Evolutionary conservation across 2,113 vertebrate species (phyloP).

Genomic region (Felis chaus): DNA sequence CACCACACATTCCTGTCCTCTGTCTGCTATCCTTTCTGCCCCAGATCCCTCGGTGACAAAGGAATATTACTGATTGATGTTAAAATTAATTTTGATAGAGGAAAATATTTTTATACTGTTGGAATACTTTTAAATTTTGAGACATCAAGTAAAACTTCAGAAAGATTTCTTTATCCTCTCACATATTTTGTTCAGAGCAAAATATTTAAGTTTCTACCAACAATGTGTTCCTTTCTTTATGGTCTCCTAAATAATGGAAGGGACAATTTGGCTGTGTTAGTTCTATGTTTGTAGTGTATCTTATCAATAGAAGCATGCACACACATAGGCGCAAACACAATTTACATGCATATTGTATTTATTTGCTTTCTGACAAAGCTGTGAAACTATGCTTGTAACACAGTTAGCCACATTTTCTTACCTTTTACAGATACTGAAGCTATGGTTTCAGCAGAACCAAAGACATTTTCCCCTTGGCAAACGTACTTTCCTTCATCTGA

Average conservation of each 20-base stretch:
- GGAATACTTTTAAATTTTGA: not conserved
- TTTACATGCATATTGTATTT: not conserved
- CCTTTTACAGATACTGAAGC: slow-evolving; percentile 95
- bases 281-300: not conserved
- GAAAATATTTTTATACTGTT: not conserved
- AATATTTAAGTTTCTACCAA: slow-evolving; percentile 10
- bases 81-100: not conserved
- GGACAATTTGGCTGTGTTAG: not conserved
- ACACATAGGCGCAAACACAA: not conserved
- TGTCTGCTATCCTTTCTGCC: not conserved
- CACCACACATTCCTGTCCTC: rapidly evolving
- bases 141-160: not conserved
- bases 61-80: not conserved
- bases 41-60: not conserved
- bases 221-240: not conserved
- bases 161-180: not conserved
- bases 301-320: not conserved
- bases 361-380: not conserved
- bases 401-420: slow-evolving; percentile 79
- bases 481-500: slow-evolving; percentile 93
- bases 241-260: not conserved
- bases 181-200: not conserved
- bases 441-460: slow-evolving; percentile 94
- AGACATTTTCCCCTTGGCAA: slow-evolving; percentile 93
- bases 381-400: not conserved